Percentiles rank a stretch among this genome's conserved stretches.
These are phyloP conservation scores for Temnothorax ravouxi DNA, from an alignment of 2,888 invertebrate genomes.

Conservation along the genomic window DNA sequence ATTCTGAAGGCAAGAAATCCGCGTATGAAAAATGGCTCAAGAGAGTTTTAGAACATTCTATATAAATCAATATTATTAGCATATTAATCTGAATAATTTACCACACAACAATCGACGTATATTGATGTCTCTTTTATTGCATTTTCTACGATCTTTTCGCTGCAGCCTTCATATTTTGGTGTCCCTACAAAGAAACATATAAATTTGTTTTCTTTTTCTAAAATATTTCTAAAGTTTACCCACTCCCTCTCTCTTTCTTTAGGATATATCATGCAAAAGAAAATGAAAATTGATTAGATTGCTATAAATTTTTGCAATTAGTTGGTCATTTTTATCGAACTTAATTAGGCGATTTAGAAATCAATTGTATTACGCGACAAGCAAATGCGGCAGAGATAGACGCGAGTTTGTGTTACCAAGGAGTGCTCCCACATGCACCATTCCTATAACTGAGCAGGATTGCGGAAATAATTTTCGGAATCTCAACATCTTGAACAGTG, in stretches of 20 bases:
- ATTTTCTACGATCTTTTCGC: conserved; percentile 88
- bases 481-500: conserved; percentile 83
- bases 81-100: conserved; percentile 82
- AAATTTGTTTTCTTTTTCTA: neutral
- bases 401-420: conserved; percentile 88
- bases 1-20: neutral
- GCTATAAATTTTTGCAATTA: neutral
- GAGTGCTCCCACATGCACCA: conserved; percentile 91
- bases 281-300: neutral
- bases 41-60: conserved; percentile 18
- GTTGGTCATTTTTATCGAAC: neutral
- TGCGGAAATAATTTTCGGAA: conserved; percentile 83
- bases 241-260: neutral
- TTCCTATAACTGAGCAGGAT: conserved; percentile 89
- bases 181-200: conserved; percentile 87
- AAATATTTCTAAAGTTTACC: neutral
- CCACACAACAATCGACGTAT: conserved; percentile 88
- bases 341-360: neutral
- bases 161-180: conserved; percentile 88
- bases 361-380: neutral
- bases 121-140: conserved; percentile 89
- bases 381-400: neutral
- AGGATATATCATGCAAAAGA: neutral
- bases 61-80: conserved; percentile 38
- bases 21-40: neutral